Conservation (phyloP, 2,888 invertebrate species). For the Muscina levida region DNA sequence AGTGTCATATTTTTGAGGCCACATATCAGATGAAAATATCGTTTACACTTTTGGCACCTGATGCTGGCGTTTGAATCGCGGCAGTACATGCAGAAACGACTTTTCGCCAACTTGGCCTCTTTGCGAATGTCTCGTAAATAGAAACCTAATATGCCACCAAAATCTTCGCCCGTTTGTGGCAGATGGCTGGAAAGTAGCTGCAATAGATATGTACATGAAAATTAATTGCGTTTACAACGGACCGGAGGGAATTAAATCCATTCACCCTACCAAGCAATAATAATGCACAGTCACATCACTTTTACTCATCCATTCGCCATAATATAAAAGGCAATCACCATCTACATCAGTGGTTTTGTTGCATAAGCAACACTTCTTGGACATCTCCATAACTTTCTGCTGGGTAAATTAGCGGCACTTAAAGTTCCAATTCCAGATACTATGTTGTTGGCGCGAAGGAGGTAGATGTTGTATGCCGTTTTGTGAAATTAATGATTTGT, state of each 20-base stretch:
- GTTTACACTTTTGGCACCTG: conserved; percentile 71
- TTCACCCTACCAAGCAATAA: conserved; percentile 73
- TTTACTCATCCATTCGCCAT: conserved; percentile 75
- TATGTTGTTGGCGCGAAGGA: too few relatives aligned
- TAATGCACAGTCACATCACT: conserved; percentile 72
- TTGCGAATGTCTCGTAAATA: conserved; percentile 84
- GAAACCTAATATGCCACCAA: conserved; percentile 89
- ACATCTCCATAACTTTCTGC: too few relatives aligned
- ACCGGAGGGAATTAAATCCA: not conserved
- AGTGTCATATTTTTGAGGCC: conserved; percentile 69
- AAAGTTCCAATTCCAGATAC: too few relatives aligned
- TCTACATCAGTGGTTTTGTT: conserved; percentile 31
- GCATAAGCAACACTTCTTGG: conserved; percentile 54
- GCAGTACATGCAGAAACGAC: conserved; percentile 72
- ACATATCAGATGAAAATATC: conserved; percentile 73
- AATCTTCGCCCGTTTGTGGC: conserved; percentile 85
- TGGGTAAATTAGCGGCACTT: too few relatives aligned
- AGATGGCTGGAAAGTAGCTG: conserved; percentile 87
- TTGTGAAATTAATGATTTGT: conserved; percentile 19
- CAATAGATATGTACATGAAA: not conserved
- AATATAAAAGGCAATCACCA: conserved; percentile 65
- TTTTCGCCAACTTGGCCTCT: conserved; percentile 82
- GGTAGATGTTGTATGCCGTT: not conserved
- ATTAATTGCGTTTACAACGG: not conserved
- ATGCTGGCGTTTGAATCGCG: conserved; percentile 69